A percentile compares a stretch with the other conserved stretches of the same genome.
These are phyloP conservation scores for Pocillopora meandrina DNA, from an alignment of 92 coral and sea anemone genomes.

Conservation along the genomic window DNA sequence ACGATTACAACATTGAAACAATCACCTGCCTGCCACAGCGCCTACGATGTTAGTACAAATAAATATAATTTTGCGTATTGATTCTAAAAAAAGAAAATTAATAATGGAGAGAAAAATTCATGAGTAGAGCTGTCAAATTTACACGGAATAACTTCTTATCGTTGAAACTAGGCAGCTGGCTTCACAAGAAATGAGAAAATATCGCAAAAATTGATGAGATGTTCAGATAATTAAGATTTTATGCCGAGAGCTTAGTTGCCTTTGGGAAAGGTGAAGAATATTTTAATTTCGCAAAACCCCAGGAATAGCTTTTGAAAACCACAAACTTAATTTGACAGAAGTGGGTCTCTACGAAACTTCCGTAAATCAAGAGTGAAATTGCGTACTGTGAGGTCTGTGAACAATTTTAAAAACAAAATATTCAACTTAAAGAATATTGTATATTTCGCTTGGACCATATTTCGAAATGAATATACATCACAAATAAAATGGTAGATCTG, in stretches of 20 bases:
- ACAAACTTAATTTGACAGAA: neutral
- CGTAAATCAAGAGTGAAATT: neutral
- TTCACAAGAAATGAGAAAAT: neutral
- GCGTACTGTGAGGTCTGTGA: neutral
- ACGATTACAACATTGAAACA: neutral
- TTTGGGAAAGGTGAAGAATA: neutral
- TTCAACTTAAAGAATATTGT: too few relatives aligned
- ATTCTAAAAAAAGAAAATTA: constrained; percentile 11
- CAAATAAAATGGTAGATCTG: too few relatives aligned
- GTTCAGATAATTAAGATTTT: neutral
- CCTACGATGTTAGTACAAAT: constrained; percentile 25
- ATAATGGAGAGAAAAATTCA: neutral
- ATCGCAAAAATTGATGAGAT: neutral
- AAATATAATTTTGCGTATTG: constrained; percentile 5
- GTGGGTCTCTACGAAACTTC: neutral
- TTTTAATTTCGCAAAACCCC: constrained; percentile 15
- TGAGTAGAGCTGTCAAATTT: neutral
- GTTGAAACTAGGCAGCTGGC: too few relatives aligned
- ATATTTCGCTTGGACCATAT: too few relatives aligned
- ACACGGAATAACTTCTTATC: neutral
- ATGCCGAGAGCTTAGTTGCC: neutral
- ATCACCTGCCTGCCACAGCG: constrained; percentile 13
- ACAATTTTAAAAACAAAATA: too few relatives aligned
- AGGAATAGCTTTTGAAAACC: constrained; percentile 6
- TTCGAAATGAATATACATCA: too few relatives aligned